Evolutionary conservation across 1,140 invertebrate genomes (phyloP).

Genomic region (Drosophila lacertosa): DNA sequence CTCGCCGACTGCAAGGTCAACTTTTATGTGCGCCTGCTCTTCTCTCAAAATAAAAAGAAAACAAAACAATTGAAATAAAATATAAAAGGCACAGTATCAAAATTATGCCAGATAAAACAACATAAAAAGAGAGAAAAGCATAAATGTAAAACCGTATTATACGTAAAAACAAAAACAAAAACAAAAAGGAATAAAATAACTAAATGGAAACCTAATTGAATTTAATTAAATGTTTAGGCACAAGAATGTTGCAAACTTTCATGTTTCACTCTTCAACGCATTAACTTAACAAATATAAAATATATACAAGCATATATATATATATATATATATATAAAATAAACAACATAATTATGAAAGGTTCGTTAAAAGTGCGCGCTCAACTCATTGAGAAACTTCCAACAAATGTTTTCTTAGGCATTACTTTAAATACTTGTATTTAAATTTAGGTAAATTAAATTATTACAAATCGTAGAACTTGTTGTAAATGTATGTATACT

Average conservation of each 20-base stretch:
- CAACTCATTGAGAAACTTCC: conserved; percentile 47
- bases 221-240: conserved; percentile 76
- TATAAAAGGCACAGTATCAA: conserved; percentile 10
- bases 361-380: conserved; percentile 53
- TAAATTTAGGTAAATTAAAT: conserved; percentile 57
- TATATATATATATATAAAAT: conserved; percentile 32
- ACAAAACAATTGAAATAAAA: not conserved
- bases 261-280: conserved; percentile 58
- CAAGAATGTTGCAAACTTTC: conserved; percentile 64
- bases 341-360: conserved; percentile 43
- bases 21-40: conserved; percentile 23
- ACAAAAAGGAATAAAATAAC: conserved; percentile 21
- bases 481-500: conserved; percentile 56
- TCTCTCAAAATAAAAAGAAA: not conserved
- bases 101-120: conserved; percentile 12
- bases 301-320: conserved; percentile 39
- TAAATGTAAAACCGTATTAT: conserved; percentile 19
- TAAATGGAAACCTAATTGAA: conserved; percentile 42
- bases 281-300: conserved; percentile 37
- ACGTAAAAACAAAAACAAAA: conserved; percentile 14
- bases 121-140: conserved; percentile 11
- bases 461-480: conserved; percentile 23
- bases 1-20: conserved; percentile 2
- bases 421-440: conserved; percentile 71
- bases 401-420: conserved; percentile 59